These are phyloP conservation scores for Tenualosa ilisha DNA, from an alignment of 2,797 vertebrate genomes.

Conservation along the genomic window DNA sequence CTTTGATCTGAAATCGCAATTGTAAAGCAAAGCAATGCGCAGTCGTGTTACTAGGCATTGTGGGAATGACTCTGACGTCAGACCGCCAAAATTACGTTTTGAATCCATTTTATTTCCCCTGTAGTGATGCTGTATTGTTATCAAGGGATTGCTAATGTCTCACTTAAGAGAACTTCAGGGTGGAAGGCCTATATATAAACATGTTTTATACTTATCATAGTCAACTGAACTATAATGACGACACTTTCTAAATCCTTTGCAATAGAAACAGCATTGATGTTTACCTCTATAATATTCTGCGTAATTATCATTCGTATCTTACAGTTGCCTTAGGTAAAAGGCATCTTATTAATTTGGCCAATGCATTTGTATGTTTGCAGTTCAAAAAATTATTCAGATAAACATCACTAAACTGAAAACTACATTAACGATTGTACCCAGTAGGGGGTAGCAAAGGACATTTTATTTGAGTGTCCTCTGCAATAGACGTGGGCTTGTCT, in stretches of 20 bases:
- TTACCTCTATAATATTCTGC: not conserved
- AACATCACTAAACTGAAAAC: not conserved
- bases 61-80: conserved; percentile 79
- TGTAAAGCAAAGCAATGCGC: conserved; percentile 66
- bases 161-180: not conserved
- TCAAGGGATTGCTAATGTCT: not conserved
- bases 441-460: not conserved
- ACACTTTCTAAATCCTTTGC: not conserved
- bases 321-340: not conserved
- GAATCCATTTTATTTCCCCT: conserved; percentile 19
- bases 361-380: not conserved
- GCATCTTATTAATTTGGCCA: not conserved
- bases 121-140: not conserved
- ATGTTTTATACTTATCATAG: not conserved
- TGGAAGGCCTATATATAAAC: not conserved
- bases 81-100: conserved; percentile 44
- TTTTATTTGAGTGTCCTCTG: not conserved
- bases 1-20: conserved; percentile 73
- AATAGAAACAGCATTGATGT: not conserved
- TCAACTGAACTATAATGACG: not conserved
- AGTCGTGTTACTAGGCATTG: conserved; percentile 83
- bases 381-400: not conserved
- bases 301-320: not conserved
- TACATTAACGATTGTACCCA: not conserved
- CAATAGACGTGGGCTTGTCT: not conserved